A percentile compares a stretch with the other conserved stretches of the same genome.
These are phyloP conservation scores for Atopsyche davidsoni DNA, from an alignment of 1,140 invertebrate species.

Conservation along the genomic window DNA sequence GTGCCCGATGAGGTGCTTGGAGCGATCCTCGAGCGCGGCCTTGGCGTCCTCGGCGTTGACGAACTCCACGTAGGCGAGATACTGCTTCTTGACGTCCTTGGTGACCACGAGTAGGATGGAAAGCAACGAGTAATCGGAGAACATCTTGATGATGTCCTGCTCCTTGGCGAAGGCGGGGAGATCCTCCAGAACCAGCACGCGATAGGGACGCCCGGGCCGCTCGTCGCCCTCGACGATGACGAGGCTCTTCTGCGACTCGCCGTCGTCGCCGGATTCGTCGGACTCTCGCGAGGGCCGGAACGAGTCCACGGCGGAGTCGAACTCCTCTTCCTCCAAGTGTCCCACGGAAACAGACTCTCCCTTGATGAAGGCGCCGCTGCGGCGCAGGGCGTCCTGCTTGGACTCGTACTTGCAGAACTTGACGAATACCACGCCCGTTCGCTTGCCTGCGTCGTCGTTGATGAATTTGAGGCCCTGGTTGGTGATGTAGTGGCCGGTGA, in stretches of 20 bases:
- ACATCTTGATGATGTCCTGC: conserved; percentile 70
- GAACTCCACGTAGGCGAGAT: conserved; percentile 69
- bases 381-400: conserved; percentile 62
- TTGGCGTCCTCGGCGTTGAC: conserved; percentile 61
- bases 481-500: conserved; percentile 69
- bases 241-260: conserved; percentile 25
- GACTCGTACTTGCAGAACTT: conserved; percentile 64
- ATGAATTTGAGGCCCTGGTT: conserved; percentile 81
- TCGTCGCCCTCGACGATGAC: conserved; percentile 26
- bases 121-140: conserved; percentile 64
- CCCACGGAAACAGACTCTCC: conserved; percentile 57
- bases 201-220: conserved; percentile 35
- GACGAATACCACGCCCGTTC: conserved; percentile 74
- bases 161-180: conserved; percentile 70
- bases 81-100: conserved; percentile 50
- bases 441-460: conserved; percentile 69
- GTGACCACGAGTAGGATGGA: conserved; percentile 61
- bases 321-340: conserved; percentile 56
- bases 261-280: conserved; percentile 26
- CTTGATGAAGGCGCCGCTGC: conserved; percentile 52
- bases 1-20: conserved; percentile 51
- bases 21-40: conserved; percentile 49
- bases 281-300: conserved; percentile 40
- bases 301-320: conserved; percentile 60
- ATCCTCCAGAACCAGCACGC: conserved; percentile 60